Conservation (phyloP, 2,113 vertebrate genomes). For the Haliaeetus leucogaster region DNA sequence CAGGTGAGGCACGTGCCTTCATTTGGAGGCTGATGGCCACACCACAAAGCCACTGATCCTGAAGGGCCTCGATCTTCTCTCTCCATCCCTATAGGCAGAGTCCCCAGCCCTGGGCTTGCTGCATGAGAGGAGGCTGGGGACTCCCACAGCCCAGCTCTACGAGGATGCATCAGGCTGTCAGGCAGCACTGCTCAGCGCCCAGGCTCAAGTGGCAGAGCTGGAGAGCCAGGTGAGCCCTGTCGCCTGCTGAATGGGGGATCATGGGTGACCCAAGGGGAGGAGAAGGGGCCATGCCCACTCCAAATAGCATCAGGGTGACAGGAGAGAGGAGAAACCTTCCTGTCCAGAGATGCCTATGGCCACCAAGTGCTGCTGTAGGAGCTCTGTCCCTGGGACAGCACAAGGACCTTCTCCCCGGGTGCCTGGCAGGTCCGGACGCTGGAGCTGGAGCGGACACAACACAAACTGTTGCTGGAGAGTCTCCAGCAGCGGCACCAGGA, state of each 20-base stretch:
- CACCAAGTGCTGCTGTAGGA: not conserved
- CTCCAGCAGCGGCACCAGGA: conserved; percentile 79
- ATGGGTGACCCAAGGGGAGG: not conserved
- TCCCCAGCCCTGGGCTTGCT: conserved; percentile 28
- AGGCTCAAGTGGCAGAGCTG: conserved; percentile 72
- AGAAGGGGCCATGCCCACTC: not conserved
- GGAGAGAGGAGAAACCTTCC: not conserved
- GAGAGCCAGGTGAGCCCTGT: conserved; percentile 78
- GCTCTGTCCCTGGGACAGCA: not conserved
- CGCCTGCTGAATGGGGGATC: too few species aligned
- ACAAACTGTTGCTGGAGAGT: conserved; percentile 76
- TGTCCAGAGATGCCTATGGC: not conserved
- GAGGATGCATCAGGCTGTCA: conserved; percentile 20
- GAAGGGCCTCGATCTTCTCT: not conserved
- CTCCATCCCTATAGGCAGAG: conserved; percentile 32
- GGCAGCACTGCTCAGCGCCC: conserved; percentile 58
- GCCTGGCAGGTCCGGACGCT: conserved; percentile 74
- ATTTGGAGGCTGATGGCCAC: not conserved
- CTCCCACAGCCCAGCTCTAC: conserved; percentile 13
- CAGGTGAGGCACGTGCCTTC: conserved; percentile 28
- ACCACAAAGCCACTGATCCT: not conserved
- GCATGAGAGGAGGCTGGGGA: conserved; percentile 28
- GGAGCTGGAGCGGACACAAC: conserved; percentile 81
- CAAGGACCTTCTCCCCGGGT: not conserved
- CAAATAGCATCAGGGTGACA: not conserved